Conservation (phyloP, 2,888 invertebrate genomes). For the Nomada ruficornis region DNA sequence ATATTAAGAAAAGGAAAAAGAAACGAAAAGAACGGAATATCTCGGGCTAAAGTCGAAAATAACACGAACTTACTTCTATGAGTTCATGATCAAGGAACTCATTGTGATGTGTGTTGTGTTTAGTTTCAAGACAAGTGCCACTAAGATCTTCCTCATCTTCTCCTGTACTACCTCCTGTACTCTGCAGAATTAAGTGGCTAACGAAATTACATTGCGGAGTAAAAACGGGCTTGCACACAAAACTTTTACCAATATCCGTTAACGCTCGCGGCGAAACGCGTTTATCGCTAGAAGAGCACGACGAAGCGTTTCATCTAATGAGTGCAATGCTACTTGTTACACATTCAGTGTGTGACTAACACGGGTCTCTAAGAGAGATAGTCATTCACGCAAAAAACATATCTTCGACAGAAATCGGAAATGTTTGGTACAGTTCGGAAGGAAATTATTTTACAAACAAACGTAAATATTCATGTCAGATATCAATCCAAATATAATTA, state of each 20-base stretch:
- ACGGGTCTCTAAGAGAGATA: neutral
- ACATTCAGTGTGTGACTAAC: constrained; percentile 42
- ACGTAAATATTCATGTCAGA: neutral
- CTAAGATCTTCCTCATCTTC: constrained; percentile 85
- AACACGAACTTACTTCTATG: constrained; percentile 77
- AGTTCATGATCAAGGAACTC: constrained; percentile 83
- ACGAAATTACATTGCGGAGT: constrained; percentile 63
- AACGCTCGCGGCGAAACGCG: constrained; percentile 39
- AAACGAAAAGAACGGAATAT: neutral
- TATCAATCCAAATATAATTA: neutral
- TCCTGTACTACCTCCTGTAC: constrained; percentile 87
- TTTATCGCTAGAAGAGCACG: constrained; percentile 10
- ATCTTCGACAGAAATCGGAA: constrained; percentile 1
- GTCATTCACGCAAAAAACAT: constrained; percentile 24
- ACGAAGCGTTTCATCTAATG: constrained; percentile 18
- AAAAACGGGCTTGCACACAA: constrained; percentile 45
- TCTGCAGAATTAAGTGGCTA: constrained; percentile 82
- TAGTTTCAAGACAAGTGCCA: constrained; percentile 84
- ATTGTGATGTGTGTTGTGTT: constrained; percentile 85
- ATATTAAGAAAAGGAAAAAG: constrained; percentile 10
- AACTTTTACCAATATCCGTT: constrained; percentile 63
- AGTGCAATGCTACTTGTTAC: constrained; percentile 48
- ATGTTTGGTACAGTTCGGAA: neutral
- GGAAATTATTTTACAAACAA: neutral
- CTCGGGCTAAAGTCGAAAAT: constrained; percentile 9